Percentiles rank a stretch among this genome's conserved stretches.
phyloP scores from a whole-genome alignment of 1,140 invertebrate species.

The Drosophila funebris region DNA sequence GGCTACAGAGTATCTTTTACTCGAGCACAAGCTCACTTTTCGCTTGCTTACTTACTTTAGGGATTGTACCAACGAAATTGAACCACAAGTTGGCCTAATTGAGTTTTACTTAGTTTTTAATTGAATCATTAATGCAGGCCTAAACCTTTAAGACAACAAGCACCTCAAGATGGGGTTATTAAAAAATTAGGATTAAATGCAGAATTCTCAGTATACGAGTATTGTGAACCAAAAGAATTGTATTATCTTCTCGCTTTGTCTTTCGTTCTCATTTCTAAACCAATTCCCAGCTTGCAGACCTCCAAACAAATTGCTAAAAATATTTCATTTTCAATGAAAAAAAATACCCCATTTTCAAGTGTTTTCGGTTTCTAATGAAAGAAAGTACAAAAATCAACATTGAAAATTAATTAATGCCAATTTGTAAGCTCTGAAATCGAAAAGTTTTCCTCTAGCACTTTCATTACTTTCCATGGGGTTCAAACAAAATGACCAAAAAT shows the following conservation, averaged over 20 bases:
- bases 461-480: constrained; percentile 62
- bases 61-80: constrained; percentile 4
- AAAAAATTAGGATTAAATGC: constrained; percentile 13
- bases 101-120: constrained; percentile 43
- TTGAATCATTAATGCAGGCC: constrained; percentile 25
- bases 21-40: neutral
- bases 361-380: constrained; percentile 8
- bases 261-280: neutral
- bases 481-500: constrained; percentile 66
- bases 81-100: constrained; percentile 26
- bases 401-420: constrained; percentile 80
- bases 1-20: neutral
- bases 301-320: constrained; percentile 49
- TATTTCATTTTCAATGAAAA: constrained; percentile 30
- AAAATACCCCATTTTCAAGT: constrained; percentile 9
- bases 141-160: neutral
- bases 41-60: neutral
- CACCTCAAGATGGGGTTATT: constrained; percentile 2
- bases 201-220: neutral
- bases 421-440: constrained; percentile 78
- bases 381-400: constrained; percentile 38
- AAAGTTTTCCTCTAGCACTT: constrained; percentile 70
- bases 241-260: neutral
- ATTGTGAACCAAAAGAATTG: neutral
- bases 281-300: neutral